These are phyloP conservation scores for Forficula auricularia DNA, from an alignment of 1,140 invertebrate species.

Conservation along the genomic window DNA sequence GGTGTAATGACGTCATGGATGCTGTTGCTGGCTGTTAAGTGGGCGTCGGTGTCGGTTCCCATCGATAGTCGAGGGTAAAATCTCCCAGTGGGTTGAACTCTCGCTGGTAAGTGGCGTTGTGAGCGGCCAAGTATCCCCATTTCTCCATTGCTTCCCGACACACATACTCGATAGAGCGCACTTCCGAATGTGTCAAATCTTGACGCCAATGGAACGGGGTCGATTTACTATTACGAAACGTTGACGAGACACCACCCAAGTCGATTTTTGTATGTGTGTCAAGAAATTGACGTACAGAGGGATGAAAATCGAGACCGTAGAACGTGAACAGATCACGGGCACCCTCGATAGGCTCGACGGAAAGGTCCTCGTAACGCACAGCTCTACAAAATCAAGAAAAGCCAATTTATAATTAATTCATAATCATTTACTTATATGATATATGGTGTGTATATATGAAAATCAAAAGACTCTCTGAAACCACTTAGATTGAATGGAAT, in stretches of 20 bases:
- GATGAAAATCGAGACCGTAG: constrained; percentile 52
- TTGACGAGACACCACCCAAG: constrained; percentile 63
- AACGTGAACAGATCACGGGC: constrained; percentile 55
- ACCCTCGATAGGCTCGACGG: constrained; percentile 51
- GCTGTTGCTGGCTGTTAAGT: no score
- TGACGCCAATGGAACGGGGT: constrained; percentile 71
- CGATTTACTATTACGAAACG: constrained; percentile 60
- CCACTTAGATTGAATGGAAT: no score
- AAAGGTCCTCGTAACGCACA: constrained; percentile 69
- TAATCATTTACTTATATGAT: no score
- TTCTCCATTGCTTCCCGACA: constrained; percentile 57
- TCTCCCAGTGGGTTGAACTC: constrained; percentile 35
- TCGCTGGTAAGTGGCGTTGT: constrained; percentile 32
- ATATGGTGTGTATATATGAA: no score
- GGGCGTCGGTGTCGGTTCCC: no score
- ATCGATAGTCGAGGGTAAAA: constrained; percentile 17
- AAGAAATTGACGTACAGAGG: constrained; percentile 49
- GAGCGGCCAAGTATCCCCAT: constrained; percentile 55
- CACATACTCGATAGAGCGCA: constrained; percentile 38
- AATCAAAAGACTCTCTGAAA: no score
- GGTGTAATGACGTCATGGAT: no score
- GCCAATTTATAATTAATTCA: background rate
- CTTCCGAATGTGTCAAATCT: constrained; percentile 43
- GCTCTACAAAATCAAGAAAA: constrained; percentile 34
- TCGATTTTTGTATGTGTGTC: constrained; percentile 63